Conservation (phyloP, 1,140 invertebrate species). For the Periplaneta americana region DNA sequence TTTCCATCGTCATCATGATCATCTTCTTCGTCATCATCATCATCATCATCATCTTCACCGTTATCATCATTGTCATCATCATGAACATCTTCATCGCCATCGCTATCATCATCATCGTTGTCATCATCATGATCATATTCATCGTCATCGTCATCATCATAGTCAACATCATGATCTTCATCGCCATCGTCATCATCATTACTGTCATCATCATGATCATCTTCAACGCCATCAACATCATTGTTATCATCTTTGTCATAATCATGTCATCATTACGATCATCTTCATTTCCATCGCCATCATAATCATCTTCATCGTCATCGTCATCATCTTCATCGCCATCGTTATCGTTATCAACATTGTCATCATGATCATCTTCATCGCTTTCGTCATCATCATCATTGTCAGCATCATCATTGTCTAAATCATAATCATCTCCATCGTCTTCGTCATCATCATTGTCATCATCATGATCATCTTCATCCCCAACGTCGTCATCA, state of each 20-base stretch:
- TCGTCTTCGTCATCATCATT: constrained; percentile 6
- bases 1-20: neutral
- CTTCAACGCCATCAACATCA: too few species aligned
- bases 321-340: neutral
- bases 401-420: neutral
- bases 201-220: too few species aligned
- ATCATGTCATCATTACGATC: neutral
- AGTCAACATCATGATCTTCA: neutral
- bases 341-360: neutral
- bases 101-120: constrained; percentile 4
- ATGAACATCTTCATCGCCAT: neutral
- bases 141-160: neutral
- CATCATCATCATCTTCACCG: neutral
- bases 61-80: neutral
- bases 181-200: too few species aligned
- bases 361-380: neutral
- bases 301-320: neutral
- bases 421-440: constrained; percentile 5
- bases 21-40: neutral
- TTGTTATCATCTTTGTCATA: too few species aligned
- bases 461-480: constrained; percentile 8
- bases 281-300: neutral
- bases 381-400: neutral
- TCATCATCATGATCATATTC: constrained; percentile 8
- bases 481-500: constrained; percentile 18